Evolutionary conservation across 92 coral and sea anemone genomes (phyloP).

Genomic region (Phenganax stokvisi): DNA sequence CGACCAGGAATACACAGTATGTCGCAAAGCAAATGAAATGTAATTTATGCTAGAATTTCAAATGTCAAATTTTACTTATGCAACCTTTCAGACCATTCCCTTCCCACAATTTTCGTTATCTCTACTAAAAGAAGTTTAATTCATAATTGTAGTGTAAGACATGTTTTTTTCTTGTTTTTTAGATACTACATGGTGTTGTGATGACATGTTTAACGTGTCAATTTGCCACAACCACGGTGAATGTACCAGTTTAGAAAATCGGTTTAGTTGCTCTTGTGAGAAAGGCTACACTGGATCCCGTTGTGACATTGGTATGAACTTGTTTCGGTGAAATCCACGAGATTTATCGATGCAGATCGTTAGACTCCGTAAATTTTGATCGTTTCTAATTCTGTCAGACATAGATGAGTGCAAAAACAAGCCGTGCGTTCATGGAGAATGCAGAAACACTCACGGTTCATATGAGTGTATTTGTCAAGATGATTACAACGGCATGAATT

Average conservation of each 20-base stretch:
- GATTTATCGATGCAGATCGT: too few species aligned
- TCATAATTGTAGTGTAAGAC: background rate
- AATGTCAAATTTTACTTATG: too few species aligned
- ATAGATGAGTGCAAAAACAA: slow-evolving; percentile 72
- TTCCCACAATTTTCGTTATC: too few species aligned
- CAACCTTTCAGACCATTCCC: too few species aligned
- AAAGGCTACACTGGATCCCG: slow-evolving; percentile 50
- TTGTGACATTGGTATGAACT: slow-evolving; percentile 40
- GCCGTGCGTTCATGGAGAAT: slow-evolving; percentile 77
- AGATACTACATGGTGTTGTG: slow-evolving; percentile 32
- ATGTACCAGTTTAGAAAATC: slow-evolving; percentile 16
- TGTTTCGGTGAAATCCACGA: too few species aligned
- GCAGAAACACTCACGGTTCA: slow-evolving; percentile 62
- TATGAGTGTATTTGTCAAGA: slow-evolving; percentile 58
- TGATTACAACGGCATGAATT: slow-evolving; percentile 67
- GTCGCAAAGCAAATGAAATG: too few species aligned
- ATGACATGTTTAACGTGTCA: slow-evolving; percentile 16
- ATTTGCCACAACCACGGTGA: slow-evolving; percentile 11
- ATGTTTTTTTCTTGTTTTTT: background rate
- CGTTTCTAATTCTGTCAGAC: slow-evolving; percentile 38
- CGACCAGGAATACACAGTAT: too few species aligned
- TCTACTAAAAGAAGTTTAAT: background rate
- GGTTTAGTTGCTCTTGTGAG: slow-evolving; percentile 43
- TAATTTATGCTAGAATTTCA: too few species aligned
- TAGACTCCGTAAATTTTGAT: too few species aligned